Percentiles rank a stretch among this genome's conserved stretches.
These are phyloP conservation scores for Rousettus madagascariensis DNA, from an alignment of 2,797 vertebrate genomes.

Conservation along the genomic window DNA sequence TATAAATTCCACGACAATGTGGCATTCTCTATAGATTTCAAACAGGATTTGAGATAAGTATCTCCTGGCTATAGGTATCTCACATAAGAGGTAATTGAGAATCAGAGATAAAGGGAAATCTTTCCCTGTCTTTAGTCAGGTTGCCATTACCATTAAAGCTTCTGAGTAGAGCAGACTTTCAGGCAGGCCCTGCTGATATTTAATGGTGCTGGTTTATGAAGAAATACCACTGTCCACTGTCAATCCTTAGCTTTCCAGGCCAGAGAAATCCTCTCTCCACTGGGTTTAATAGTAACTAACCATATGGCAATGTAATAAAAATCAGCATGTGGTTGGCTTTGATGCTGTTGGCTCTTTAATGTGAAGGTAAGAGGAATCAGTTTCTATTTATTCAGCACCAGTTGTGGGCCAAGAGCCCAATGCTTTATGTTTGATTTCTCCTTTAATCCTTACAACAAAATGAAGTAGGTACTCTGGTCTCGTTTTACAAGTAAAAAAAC, in stretches of 20 bases:
- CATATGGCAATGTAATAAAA: not conserved
- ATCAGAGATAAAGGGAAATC: slow-evolving; percentile 45
- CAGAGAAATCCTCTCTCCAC: not conserved
- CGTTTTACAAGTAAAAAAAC: not conserved
- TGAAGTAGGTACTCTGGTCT: not conserved
- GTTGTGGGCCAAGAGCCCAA: not conserved
- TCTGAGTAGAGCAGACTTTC: not conserved
- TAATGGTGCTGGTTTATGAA: not conserved
- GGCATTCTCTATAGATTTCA: not conserved
- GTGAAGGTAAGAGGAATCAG: not conserved
- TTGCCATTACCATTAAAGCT: not conserved
- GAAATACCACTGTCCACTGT: not conserved
- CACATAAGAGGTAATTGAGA: not conserved
- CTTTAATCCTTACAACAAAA: not conserved
- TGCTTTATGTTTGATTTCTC: not conserved
- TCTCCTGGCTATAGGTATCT: not conserved
- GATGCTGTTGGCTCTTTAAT: not conserved
- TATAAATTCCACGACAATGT: not conserved
- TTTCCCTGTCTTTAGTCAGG: slow-evolving; percentile 20
- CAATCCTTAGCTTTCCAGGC: not conserved
- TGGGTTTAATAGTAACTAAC: not conserved
- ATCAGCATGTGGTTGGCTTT: not conserved
- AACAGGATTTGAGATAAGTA: not conserved
- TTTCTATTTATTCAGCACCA: not conserved
- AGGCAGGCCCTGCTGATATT: not conserved